Base-by-base conservation (phyloP, 2,888 invertebrate genomes). In the Epinotia ramella region DNA sequence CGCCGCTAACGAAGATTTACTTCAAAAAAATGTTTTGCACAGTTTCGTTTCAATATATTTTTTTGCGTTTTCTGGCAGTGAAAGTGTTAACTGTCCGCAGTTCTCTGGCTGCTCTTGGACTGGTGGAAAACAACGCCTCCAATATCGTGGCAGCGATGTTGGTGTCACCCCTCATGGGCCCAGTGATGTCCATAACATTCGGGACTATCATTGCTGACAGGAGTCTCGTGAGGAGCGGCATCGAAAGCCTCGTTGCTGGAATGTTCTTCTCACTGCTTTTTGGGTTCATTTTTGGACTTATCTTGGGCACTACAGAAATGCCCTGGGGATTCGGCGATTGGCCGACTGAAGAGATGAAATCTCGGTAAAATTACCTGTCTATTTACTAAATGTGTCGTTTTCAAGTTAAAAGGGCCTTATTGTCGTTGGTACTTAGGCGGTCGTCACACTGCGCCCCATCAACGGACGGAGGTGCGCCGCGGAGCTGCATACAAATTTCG, bases 121-220 rank as follows among this genome's bases (percentile, higher is more conserved):
- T 98, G 59, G 96, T 97, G 33, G 98, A 98, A 88, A 97, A 97
- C 90, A 97, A 97, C 85, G 96, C 97, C 7, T 97, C 98, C 0
- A 96, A 97, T 82, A 96, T 98, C 79, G 96, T 96, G 28, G 97
- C 97, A 40, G 97, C 97, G 40, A 97, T 97, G 97, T 88, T 97
- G 82, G 96, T 97, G 0, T 97, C 97, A 1, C 97, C 97, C 0
- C 93, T 97, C 13, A 97, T 97, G 97, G 97, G 97, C 1, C 98
- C 98, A 0, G 97, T 98, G 16, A 96, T 98, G 96, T 97, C 97
- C n/a, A 96, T 97, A 79, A 97, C 97, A 72, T 98, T 98, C 87
- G 98, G 97, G 9, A 95, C 96, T 28, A 97, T 97, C 77, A 97
- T 98, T 81, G 95, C 97, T 40, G 97, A 97, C 86, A 91, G 95